A percentile compares a stretch with the other conserved stretches of the same genome.
Conservation (phyloP, 2,888 invertebrate species). For the Leptinotarsa tumamoca region DNA sequence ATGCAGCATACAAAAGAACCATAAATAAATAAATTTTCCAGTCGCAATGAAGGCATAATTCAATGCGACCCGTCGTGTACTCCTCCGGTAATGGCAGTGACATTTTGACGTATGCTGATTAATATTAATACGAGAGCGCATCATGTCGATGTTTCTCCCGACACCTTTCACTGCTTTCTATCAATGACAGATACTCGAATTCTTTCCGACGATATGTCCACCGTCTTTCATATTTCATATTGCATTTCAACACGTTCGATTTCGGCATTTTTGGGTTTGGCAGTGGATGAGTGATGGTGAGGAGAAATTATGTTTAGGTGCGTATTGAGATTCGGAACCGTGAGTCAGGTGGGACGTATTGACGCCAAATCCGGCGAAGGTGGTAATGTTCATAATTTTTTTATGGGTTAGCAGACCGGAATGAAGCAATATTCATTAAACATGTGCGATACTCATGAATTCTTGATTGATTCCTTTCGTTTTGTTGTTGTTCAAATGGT, state of each 20-base stretch:
- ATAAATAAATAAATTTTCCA: conserved; percentile 37
- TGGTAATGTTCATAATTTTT: not conserved
- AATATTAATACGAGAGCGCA: conserved; percentile 34
- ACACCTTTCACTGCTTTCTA: conserved; percentile 27
- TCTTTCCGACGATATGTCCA: conserved; percentile 22
- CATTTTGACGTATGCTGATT: conserved; percentile 38
- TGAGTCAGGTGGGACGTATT: conserved; percentile 7
- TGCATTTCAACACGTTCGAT: conserved; percentile 21
- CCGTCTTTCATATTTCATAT: conserved; percentile 6
- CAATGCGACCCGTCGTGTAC: conserved; percentile 29
- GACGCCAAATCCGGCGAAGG: not conserved
- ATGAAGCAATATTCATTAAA: not conserved
- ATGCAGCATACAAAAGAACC: conserved; percentile 32
- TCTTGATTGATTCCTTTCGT: not conserved
- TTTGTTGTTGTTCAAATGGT: no score
- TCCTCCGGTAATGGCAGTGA: conserved; percentile 30
- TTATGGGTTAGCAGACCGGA: not conserved
- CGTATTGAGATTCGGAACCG: not conserved
- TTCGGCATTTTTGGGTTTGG: conserved; percentile 26
- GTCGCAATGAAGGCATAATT: conserved; percentile 30
- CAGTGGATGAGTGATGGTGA: conserved; percentile 28
- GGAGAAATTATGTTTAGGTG: conserved; percentile 12
- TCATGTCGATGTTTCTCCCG: conserved; percentile 26
- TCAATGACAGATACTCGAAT: conserved; percentile 25
- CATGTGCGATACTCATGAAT: not conserved